A percentile compares a stretch with the other conserved stretches of the same genome.
phyloP scores from a whole-genome alignment of 2,797 vertebrate species.

The Lepilemur ruficaudatus region DNA sequence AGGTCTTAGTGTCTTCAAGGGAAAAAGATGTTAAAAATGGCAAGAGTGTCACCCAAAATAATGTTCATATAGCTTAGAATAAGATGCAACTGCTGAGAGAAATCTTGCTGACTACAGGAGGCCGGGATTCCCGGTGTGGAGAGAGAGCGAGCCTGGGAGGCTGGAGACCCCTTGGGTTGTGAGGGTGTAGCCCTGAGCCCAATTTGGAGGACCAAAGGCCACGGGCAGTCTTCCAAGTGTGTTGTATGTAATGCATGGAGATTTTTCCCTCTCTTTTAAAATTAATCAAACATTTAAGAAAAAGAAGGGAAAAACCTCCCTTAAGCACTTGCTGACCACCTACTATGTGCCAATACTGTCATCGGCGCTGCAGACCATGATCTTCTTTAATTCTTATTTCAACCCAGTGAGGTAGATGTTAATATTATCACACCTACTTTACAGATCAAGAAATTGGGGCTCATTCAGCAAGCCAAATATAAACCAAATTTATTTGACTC shows the following conservation, averaged over 20 bases:
- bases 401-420: background rate
- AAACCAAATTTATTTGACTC: background rate
- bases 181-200: background rate
- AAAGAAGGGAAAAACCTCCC: background rate
- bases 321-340: background rate
- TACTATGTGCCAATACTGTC: background rate
- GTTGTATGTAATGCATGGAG: background rate
- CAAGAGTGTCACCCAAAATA: background rate
- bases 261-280: background rate
- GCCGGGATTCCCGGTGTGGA: background rate
- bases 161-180: rapidly evolving
- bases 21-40: constrained; percentile 5
- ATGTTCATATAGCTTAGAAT: background rate
- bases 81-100: background rate
- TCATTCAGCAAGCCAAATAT: background rate
- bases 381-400: background rate
- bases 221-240: background rate
- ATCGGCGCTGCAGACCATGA: background rate
- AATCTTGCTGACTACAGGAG: background rate
- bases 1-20: background rate
- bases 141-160: no score
- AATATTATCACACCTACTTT: background rate
- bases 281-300: background rate
- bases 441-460: background rate
- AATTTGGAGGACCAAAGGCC: background rate